Evolutionary conservation across 2,113 vertebrate species (phyloP), one percentile per base, ranked within the genome.

Genomic region (Eclectus roratus): DNA sequence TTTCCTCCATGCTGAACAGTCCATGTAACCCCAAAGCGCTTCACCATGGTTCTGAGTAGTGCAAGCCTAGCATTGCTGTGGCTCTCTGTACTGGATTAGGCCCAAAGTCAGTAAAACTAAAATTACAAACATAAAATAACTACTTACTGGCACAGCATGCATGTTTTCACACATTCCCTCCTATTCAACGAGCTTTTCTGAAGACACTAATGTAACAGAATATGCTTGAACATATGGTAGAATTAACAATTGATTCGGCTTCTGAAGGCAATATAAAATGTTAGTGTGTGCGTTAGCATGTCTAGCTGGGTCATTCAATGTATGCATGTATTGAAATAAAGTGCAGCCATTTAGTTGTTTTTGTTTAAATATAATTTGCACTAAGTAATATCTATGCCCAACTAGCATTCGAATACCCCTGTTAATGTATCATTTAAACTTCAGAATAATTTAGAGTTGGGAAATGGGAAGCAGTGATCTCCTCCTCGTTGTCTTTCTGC

Each of bases 71-170:
- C 9, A 12, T 71, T 37, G 73, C 80, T 39, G 55, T 43, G 86
- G 23, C 72, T 95, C 88, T 85, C 76, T 1, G 0, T 17, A 44
- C 87, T 95, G 95, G 88, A 94, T 91, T 10, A 85, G 52, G 49
- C 80, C 93, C 86, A 96, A 96, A 93, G 83, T 96, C 91, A 95
- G 83, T 97, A 97, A 97, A 96, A 94, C 93, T 96, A 80, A 96
- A 97, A 95, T 85, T 94, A 56, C 93, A 94, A 97, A 94, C 88
- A 91, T 95, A 96, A 96, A 97, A 93, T 91, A 65, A 94, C 89
- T 96, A 86, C 91, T 94, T 94, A 91, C 93, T 95, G 92, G 89
- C 93, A 96, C 94, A 96, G 91, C 93, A 90, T 94, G 93, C 71
- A n/a, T 94, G 85, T 95, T 96, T 95, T 96, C 90, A 96, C 93